phyloP scores from a whole-genome alignment of 2,113 vertebrate species.

The Cariama cristata region DNA sequence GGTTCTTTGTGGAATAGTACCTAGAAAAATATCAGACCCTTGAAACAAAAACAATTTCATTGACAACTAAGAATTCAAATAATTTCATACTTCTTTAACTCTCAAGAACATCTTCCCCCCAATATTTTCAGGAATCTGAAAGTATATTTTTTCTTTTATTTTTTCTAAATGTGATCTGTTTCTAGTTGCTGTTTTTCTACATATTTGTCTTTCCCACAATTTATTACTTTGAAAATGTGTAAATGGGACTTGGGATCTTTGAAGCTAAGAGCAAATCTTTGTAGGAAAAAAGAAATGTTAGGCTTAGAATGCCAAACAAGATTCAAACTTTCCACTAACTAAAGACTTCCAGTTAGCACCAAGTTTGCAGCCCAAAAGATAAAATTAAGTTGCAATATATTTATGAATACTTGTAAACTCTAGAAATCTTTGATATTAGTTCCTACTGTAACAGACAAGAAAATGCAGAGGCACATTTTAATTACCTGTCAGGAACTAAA shows the following conservation, averaged over 20 bases:
- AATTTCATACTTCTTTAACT: not conserved
- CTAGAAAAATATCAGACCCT: not conserved
- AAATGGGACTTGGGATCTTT: slow-evolving; percentile 12
- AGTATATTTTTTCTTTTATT: not conserved
- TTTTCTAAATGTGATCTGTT: not conserved
- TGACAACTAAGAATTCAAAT: not conserved
- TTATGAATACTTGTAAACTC: slow-evolving; percentile 64
- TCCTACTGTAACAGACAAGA: slow-evolving; percentile 68
- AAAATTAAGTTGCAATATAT: slow-evolving; percentile 70
- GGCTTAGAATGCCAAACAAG: slow-evolving; percentile 28
- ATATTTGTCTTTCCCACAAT: slow-evolving; percentile 27
- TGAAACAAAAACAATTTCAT: not conserved
- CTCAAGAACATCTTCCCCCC: not conserved
- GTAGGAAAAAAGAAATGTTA: slow-evolving; percentile 64
- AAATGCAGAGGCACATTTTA: slow-evolving; percentile 74
- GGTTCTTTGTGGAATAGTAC: not conserved
- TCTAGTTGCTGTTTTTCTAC: slow-evolving; percentile 30
- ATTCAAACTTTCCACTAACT: slow-evolving; percentile 73
- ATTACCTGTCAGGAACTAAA: slow-evolving; percentile 84
- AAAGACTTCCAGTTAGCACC: slow-evolving; percentile 30
- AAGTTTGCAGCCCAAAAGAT: slow-evolving; percentile 60
- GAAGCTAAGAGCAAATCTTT: slow-evolving; percentile 35
- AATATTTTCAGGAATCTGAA: not conserved
- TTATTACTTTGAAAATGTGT: slow-evolving; percentile 57
- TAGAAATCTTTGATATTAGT: slow-evolving; percentile 60